Evolutionary conservation across 2,113 vertebrate genomes (phyloP).

Genomic region (Cyprinodon variegatus): DNA sequence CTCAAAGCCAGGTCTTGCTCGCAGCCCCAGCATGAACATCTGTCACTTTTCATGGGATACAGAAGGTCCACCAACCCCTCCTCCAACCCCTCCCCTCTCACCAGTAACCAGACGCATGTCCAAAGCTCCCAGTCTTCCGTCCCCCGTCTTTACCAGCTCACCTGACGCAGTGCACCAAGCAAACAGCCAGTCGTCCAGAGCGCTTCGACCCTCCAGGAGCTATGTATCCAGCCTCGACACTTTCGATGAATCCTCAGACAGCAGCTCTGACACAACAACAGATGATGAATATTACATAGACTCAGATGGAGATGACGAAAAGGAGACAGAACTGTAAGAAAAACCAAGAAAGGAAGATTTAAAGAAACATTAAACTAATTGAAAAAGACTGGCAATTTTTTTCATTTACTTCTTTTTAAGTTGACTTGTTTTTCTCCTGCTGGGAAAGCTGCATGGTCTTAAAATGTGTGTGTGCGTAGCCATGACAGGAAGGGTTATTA

Average conservation of each 20-base stretch:
- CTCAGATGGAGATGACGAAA: slow-evolving; percentile 55
- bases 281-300: slow-evolving; percentile 95
- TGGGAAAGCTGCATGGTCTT: slow-evolving; percentile 22
- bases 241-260: slow-evolving; percentile 83
- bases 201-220: slow-evolving; percentile 63
- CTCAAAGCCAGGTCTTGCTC: slow-evolving; percentile 29
- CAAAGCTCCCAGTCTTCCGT: slow-evolving; percentile 64
- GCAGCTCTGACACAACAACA: slow-evolving; percentile 88
- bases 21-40: slow-evolving; percentile 43
- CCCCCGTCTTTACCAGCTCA: slow-evolving; percentile 54
- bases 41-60: slow-evolving; percentile 57
- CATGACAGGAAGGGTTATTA: slow-evolving; percentile 8
- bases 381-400: not conserved
- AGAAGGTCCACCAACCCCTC: slow-evolving; percentile 73
- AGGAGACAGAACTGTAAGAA: slow-evolving; percentile 80
- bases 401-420: not conserved
- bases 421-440: not conserved
- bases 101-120: slow-evolving; percentile 69
- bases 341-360: not conserved
- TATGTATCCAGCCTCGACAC: slow-evolving; percentile 64
- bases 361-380: not conserved
- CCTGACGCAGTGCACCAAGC: slow-evolving; percentile 61
- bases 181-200: slow-evolving; percentile 69
- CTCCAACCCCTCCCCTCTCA: slow-evolving; percentile 72
- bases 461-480: slow-evolving; percentile 12